Evolutionary conservation across 2,113 vertebrate genomes (phyloP), one percentile per base, ranked within the genome.

Genomic region (Bubalus kerabau): DNA sequence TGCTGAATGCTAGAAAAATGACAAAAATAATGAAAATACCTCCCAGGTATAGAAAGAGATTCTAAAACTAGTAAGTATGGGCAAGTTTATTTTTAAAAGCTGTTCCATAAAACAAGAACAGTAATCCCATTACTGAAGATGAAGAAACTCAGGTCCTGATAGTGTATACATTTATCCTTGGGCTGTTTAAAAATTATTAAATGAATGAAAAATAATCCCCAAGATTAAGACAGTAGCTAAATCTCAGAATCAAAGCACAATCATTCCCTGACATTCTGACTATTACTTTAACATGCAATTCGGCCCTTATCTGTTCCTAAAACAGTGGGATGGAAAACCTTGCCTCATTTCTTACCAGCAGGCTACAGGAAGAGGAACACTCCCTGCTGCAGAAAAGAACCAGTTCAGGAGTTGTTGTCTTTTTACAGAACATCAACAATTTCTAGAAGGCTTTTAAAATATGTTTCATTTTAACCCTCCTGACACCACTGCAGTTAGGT

Each of bases 391-490:
- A 91, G 26, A 94, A 54, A 48, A 87, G 57, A 14, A 8, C 57
- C 3, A 54, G 46, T 91, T 83, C 57, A 71, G 32, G 89, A 90
- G 78, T 43, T 96, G 85, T 59, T 90, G 12, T 95, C 86, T 95
- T 96, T 82, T 64, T 59, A 84, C 5, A 90, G 56, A 95, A 93
- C 62, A 95, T 93, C 89, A 96, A 93, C 88, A 82, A 91, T 89
- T 91, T 96, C 94, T 89, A 14, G 57, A 93, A 48, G 62, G 32
- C 46, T 95, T 97, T 62, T 91, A 59, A 59, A 91, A 94, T 96
- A 60, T 83, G 71, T 87, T 84, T 92, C 71, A 64, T 67, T 97
- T 97, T 97, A 97, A 97, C 91, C 91, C 62, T 92, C 50, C 32
- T 95, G 83, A 94, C 56, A 91, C 64, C 9, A 13, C n/a, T 92